These are phyloP conservation scores for Dipus sagitta DNA, from an alignment of 2,797 vertebrate genomes.

Conservation along the genomic window DNA sequence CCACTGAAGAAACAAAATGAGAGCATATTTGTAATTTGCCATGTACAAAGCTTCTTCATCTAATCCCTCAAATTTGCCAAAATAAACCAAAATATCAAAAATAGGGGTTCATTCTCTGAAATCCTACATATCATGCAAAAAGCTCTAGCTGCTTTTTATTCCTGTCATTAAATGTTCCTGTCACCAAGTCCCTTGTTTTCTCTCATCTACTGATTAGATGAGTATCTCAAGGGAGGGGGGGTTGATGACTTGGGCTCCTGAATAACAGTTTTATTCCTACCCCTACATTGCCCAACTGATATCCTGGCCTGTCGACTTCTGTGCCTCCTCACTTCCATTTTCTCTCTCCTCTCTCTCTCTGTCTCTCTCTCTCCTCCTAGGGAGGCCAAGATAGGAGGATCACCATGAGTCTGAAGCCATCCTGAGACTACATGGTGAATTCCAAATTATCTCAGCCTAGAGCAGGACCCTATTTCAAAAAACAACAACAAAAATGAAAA, in stretches of 20 bases:
- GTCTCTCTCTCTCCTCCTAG: not conserved
- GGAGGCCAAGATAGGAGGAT: not conserved
- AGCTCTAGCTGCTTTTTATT: not conserved
- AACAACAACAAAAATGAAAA: too few species aligned
- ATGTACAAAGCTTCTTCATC: not conserved
- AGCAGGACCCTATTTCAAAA: too few species aligned
- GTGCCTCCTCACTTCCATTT: not conserved
- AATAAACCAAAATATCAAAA: constrained; percentile 35
- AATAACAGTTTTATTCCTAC: constrained; percentile 24
- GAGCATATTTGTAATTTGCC: not conserved
- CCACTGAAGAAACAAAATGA: not conserved
- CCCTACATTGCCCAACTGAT: not conserved
- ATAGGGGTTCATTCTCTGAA: not conserved
- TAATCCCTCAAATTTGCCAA: not conserved
- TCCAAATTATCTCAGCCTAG: too few species aligned
- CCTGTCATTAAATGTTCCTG: not conserved
- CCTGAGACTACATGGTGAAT: too few species aligned
- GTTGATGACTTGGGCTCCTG: constrained; percentile 21
- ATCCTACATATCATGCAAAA: not conserved
- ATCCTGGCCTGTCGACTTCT: not conserved
- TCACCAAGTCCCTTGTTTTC: constrained; percentile 19
- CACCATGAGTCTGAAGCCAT: too few species aligned
- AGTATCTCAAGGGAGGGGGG: not conserved
- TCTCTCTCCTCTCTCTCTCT: too few species aligned
- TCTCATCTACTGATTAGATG: constrained; percentile 26